Conservation (phyloP, 2,888 invertebrate genomes). For the Drosophila ezoana region DNA sequence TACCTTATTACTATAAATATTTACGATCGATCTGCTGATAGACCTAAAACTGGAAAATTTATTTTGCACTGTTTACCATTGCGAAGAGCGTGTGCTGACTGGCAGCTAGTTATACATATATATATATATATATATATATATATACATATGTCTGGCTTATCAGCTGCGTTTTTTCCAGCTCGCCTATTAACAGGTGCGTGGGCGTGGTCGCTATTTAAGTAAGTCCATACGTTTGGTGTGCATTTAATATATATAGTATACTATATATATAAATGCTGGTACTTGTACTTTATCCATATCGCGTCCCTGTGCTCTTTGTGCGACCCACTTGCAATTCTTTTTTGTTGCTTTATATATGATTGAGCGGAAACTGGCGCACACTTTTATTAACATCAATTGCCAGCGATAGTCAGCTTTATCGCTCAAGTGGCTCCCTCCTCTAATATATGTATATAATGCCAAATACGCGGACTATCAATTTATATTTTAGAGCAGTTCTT, state of each 20-base stretch:
- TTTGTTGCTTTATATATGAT: conserved; percentile 31
- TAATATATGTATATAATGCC: conserved; percentile 33
- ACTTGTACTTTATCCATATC: conserved; percentile 22
- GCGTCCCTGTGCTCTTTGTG: conserved; percentile 50
- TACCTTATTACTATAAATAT: conserved; percentile 46
- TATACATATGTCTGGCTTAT: conserved; percentile 28
- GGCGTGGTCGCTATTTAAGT: conserved; percentile 38
- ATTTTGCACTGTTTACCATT: conserved; percentile 29
- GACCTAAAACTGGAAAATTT: conserved; percentile 16
- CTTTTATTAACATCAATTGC: conserved; percentile 71
- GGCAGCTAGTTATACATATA: conserved; percentile 12
- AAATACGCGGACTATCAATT: conserved; percentile 17
- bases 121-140: not conserved
- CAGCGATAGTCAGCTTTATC: conserved; percentile 63
- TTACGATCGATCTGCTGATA: conserved; percentile 38
- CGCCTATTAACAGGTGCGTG: conserved; percentile 47
- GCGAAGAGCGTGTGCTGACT: conserved; percentile 6
- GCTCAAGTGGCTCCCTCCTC: conserved; percentile 43
- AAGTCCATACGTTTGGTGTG: not conserved
- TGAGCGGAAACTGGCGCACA: conserved; percentile 64
- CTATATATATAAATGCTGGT: conserved; percentile 3
- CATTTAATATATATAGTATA: not conserved
- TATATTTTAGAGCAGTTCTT: not conserved
- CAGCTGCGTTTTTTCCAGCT: conserved; percentile 40
- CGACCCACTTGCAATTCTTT: conserved; percentile 45